phyloP scores from a whole-genome alignment of 2,113 vertebrate species.

The Bufo gargarizans region DNA sequence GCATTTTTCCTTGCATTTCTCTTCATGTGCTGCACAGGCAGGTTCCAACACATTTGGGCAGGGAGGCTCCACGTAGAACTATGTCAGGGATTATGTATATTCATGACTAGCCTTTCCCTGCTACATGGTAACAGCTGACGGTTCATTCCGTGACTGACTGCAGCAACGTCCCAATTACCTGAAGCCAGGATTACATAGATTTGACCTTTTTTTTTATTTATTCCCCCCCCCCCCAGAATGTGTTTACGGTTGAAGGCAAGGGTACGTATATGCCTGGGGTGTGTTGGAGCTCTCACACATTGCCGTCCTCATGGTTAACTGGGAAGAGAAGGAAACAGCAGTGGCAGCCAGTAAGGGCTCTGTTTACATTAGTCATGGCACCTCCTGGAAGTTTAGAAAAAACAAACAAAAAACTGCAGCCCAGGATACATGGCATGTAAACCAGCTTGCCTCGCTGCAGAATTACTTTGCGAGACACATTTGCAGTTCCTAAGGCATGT shows the following conservation, averaged over 20 bases:
- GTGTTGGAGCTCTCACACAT: neutral
- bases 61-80: neutral
- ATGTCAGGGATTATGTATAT: constrained; percentile 64
- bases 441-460: neutral
- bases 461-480: constrained; percentile 19
- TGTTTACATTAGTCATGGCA: constrained; percentile 44
- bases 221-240: neutral
- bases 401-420: neutral
- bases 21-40: neutral
- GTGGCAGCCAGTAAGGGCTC: constrained; percentile 36
- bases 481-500: constrained; percentile 40
- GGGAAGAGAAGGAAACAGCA: constrained; percentile 33
- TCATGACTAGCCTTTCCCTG: constrained; percentile 62
- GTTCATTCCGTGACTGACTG: constrained; percentile 41
- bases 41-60: constrained; percentile 13
- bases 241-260: constrained; percentile 30
- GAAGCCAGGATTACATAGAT: neutral
- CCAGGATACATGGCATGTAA: neutral
- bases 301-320: neutral
- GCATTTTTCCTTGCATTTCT: constrained; percentile 51
- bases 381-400: constrained; percentile 25
- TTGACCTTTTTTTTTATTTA: neutral
- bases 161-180: constrained; percentile 8
- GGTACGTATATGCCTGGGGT: constrained; percentile 26
- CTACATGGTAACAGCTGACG: constrained; percentile 57